Evolutionary conservation across 1,140 invertebrate genomes (phyloP), one percentile per base, ranked within the genome.

Genomic region (Lordiphosa stackelbergi): DNA sequence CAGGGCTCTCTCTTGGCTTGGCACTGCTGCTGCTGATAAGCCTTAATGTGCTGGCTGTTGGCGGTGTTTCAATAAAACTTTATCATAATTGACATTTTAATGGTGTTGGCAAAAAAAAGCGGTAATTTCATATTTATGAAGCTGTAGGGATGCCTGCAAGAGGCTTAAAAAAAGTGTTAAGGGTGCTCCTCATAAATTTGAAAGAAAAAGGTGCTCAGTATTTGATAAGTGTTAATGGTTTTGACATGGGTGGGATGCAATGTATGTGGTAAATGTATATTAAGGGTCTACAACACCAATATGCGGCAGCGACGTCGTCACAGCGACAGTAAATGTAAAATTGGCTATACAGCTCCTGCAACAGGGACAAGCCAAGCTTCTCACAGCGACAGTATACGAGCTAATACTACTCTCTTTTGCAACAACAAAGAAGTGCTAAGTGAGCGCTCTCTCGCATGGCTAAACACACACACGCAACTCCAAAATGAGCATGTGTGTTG

Each of bases 51-150:
- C 35, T 61, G 46, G 34, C 31, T 58, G 53, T 58, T 46, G 43
- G 49, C 69, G 77, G 77, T 73, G 78, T 83, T 77, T 65, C 78
- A 77, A 83, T 83, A 83, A 83, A 84, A 83, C 72, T 83, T 84
- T 77, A 84, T 83, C 77, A 84, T 83, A 84, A 83, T 83, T 77
- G 78, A 81, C 77, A 75, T 83, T 81, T 81, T 81, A 81, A 81
- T 83, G 75, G 75, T 40, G 42, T 31, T 58, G 41, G 34, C 57
- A 52, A 61, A 70, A 61, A 73, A 71, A 60, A 22, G 28, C 37
- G 42, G 68, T 72, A 77, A 81, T 73, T 83, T 83, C 37, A 72
- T 72, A 75, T 81, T 83, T 83, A 81, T 81, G 77, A 53, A 53
- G 65, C 28, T 31, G 28, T 31, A 31, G 28, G 28, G 51, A 55